Percentiles rank a stretch among this genome's conserved stretches.
phyloP scores from a whole-genome alignment of 1,140 invertebrate species.

The Eciton burchellii region DNA sequence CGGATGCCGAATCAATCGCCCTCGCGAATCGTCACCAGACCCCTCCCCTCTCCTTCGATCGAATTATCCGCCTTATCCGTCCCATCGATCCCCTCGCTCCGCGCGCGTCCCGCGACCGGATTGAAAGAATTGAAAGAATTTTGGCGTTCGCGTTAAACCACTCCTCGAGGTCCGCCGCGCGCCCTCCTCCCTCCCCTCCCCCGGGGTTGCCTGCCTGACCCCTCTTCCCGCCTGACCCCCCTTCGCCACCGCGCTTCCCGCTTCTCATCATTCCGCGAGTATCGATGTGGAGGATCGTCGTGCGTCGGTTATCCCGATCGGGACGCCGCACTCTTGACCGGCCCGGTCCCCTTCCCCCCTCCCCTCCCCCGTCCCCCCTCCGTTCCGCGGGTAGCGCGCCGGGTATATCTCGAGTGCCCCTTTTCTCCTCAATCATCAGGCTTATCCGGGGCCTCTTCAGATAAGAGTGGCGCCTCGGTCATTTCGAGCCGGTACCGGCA shows the following conservation, averaged over 20 bases:
- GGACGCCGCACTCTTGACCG: constrained; percentile 20
- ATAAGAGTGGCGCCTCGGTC: constrained; percentile 81
- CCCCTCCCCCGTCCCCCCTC: background rate
- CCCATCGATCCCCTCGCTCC: background rate
- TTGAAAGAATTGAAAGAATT: background rate
- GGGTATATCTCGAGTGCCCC: constrained; percentile 71
- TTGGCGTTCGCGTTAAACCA: background rate
- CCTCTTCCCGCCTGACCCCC: too few species aligned
- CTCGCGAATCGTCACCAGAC: too few species aligned
- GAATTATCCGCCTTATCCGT: too few species aligned
- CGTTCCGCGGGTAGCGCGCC: constrained; percentile 43
- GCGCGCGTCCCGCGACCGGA: background rate
- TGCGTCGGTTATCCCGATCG: constrained; percentile 62
- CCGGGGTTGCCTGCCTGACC: too few species aligned
- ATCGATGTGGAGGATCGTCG: constrained; percentile 31
- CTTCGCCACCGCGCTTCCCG: too few species aligned
- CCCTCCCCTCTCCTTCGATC: too few species aligned
- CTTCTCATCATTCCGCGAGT: constrained; percentile 21
- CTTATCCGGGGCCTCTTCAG: constrained; percentile 77
- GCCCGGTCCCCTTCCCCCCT: background rate
- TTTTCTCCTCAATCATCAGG: constrained; percentile 77
- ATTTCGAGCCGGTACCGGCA: constrained; percentile 73
- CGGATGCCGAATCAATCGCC: too few species aligned
- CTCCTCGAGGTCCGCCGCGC: constrained; percentile 11
- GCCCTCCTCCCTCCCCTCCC: too few species aligned